These are phyloP conservation scores for Oryctolagus cuniculus DNA, from an alignment of 2,113 vertebrate genomes.

Conservation along the genomic window mOryCun1.1 NC_091435.1:153068501-153069000, in stretches of 20 bases:
- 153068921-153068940: no score
- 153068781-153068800: not conserved
- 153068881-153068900: no score
- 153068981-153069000: no score
- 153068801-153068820: no score
- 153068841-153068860: no score
- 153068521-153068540: conserved; percentile 4
- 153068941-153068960: no score
- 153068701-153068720: conserved; percentile 8
- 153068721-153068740: not conserved
- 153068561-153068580: conserved; percentile 24
- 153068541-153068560: conserved; percentile 45
- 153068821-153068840: no score
- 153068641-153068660: conserved; percentile 18
- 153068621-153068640: not conserved
- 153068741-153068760: conserved; percentile 10
- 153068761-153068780: conserved; percentile 31
- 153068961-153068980: no score
- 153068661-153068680: conserved; percentile 10
- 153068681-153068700: conserved; percentile 6
- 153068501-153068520: not conserved
- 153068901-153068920: no score
- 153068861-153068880: no score
- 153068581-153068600: conserved; percentile 51
- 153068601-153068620: not conserved